Evolutionary conservation across 2,797 vertebrate species (phyloP).

Genomic region (Sebastes baramenuke): DNA sequence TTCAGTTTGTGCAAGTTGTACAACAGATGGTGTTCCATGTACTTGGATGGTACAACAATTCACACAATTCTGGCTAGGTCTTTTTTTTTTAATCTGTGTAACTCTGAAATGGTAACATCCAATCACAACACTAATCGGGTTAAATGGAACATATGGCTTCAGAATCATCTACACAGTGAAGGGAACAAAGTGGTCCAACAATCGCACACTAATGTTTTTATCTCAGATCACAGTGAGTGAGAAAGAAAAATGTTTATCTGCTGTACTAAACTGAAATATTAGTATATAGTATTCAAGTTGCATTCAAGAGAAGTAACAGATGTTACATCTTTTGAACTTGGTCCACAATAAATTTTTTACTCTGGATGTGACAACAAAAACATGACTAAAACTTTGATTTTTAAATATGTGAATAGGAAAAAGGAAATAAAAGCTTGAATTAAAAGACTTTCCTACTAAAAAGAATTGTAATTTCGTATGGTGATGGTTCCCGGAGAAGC

Average conservation of each 20-base stretch:
- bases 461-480: no score
- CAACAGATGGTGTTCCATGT: slow-evolving; percentile 60
- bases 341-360: no score
- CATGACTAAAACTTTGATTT: no score
- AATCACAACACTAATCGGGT: slow-evolving; percentile 77
- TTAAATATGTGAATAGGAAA: no score
- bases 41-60: slow-evolving; percentile 63
- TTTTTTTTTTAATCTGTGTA: slow-evolving; percentile 52
- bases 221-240: slow-evolving; percentile 22
- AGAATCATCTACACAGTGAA: slow-evolving; percentile 62
- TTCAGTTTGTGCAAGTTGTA: slow-evolving; percentile 80
- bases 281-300: no score
- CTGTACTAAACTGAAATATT: slow-evolving; percentile 8
- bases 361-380: no score
- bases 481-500: no score
- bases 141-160: slow-evolving; percentile 72
- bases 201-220: slow-evolving; percentile 39
- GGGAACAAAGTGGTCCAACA: slow-evolving; percentile 39
- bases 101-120: slow-evolving; percentile 72
- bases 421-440: no score
- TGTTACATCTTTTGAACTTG: no score
- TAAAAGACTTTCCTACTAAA: no score
- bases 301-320: no score
- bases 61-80: slow-evolving; percentile 61
- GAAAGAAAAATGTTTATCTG: slow-evolving; percentile 16